A percentile compares a stretch with the other conserved stretches of the same genome.
These are phyloP conservation scores for Sinocyclocheilus rhinocerous DNA, from an alignment of 2,113 vertebrate genomes.

Conservation along the genomic window DNA sequence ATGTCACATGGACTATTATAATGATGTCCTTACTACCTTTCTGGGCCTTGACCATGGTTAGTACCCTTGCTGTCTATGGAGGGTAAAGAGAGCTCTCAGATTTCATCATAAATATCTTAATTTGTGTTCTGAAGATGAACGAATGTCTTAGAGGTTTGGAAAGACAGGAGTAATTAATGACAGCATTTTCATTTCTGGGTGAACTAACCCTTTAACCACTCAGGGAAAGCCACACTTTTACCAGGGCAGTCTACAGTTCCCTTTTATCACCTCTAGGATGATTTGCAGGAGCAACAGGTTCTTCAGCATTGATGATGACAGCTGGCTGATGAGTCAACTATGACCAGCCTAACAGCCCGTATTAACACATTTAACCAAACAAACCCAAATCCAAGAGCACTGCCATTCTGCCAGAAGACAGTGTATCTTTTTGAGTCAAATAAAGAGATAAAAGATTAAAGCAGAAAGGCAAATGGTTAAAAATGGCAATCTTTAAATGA, in stretches of 20 bases:
- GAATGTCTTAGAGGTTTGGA: no score
- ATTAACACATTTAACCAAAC: conserved; percentile 6
- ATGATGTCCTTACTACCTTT: no score
- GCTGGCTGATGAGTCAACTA: conserved; percentile 37
- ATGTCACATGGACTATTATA: no score
- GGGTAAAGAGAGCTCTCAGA: no score
- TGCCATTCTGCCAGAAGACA: conserved; percentile 10
- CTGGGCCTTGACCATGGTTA: no score
- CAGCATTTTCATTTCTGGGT: no score
- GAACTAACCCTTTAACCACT: not conserved
- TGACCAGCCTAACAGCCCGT: conserved; percentile 23
- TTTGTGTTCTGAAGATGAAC: no score
- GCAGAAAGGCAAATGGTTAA: not conserved
- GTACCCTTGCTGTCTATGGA: no score
- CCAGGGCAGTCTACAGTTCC: not conserved
- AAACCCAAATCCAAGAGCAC: conserved; percentile 23
- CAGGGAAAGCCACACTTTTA: not conserved
- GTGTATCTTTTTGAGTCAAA: not conserved
- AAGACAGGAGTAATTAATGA: no score
- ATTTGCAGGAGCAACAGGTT: conserved; percentile 14
- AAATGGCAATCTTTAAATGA: not conserved
- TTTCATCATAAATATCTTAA: no score
- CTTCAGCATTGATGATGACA: conserved; percentile 3
- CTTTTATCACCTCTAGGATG: conserved; percentile 48
- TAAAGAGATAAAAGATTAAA: not conserved